Conservation (phyloP, 2,797 vertebrate genomes). For the Galago senegalensis region DNA sequence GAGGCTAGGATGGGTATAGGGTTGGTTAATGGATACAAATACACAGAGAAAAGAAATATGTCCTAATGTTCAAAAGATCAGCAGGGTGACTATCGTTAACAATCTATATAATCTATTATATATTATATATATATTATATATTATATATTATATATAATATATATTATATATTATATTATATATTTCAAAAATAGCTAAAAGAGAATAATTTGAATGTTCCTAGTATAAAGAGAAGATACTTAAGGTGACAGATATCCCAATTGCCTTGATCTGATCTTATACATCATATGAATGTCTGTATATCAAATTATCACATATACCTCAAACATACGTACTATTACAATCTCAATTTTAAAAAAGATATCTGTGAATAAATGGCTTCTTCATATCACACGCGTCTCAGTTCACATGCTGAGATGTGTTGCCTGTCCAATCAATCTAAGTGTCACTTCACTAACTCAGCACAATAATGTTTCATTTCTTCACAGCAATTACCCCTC, state of each 20-base stretch:
- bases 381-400: constrained; percentile 21
- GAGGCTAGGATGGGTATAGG: background rate
- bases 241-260: background rate
- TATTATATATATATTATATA: too few species aligned
- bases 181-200: background rate
- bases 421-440: background rate
- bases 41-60: background rate
- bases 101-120: background rate
- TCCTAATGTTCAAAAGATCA: background rate
- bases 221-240: background rate
- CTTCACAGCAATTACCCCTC: background rate
- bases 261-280: background rate
- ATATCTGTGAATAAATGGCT: background rate
- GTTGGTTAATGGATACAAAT: background rate
- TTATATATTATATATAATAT: too few species aligned
- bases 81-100: background rate
- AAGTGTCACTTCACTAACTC: background rate
- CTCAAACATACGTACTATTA: background rate
- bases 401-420: background rate
- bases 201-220: background rate
- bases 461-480: background rate
- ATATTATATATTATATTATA: too few species aligned
- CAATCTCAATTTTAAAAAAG: background rate
- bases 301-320: background rate
- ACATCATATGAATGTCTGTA: background rate